Base-by-base conservation (phyloP, 2,797 vertebrate species). In the Silurus lanzhouensis region DNA sequence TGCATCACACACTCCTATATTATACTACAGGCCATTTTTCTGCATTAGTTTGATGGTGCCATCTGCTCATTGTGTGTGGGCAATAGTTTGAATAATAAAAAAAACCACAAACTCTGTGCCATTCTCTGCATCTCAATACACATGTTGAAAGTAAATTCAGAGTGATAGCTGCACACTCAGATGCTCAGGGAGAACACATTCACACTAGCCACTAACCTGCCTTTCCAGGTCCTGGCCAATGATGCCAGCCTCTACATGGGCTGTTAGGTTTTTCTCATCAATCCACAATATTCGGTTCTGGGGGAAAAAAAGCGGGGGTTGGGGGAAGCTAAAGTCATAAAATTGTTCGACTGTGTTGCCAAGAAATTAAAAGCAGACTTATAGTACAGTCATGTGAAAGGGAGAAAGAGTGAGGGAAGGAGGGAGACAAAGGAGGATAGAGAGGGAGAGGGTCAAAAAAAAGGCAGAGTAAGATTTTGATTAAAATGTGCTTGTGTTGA, bases 231-330 rank as follows among this genome's bases (percentile, higher is more conserved):
- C 97, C 93, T 99, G 98, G 81, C 98, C 98, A 76, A 97, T 94
- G 91, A 99, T 99, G 88, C 98, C 98, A 88, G 98, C 96, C 91
- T 99, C 98, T 84, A 98, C 92, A 81, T 96, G 97, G 88, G 96
- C 97, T 6, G 97, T 99, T 92, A 99, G 93, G 91, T 99, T 99
- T 90, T 97, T 99, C 94, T 99, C 98, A 90, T 99, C 98, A 87
- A 99, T 95, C 98, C 98, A 99, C 75, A 99, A 94, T 91, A 99
- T 98, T 87, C 95, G 97, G 92, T 97, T 99, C 98, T 99, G 92
- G 88, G 17, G 14, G 0, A 55, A 19, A 83, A 17, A 46, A 55
- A 88, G 22, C 1, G 60, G 60, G 57, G 57, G 57, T 13, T 57
- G 12, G 55, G 55, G 5, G 20, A 86, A 63, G 64, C 44, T 19